phyloP scores from a whole-genome alignment of 2,888 invertebrate genomes.

The Polydrusus tereticollis region DNA sequence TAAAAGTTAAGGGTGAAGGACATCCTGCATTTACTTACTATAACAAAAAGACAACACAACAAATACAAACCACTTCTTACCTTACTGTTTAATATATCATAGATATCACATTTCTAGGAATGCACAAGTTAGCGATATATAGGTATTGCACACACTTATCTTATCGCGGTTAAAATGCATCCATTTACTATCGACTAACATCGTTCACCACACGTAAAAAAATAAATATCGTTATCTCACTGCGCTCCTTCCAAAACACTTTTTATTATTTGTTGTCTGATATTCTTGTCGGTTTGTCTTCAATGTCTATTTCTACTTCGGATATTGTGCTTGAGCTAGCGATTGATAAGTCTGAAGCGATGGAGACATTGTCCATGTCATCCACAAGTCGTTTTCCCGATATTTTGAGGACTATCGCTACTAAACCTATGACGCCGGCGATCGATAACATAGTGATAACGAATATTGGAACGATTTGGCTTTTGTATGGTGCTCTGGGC shows the following conservation, averaged over 20 bases:
- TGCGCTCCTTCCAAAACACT: background rate
- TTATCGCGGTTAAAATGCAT: constrained; percentile 34
- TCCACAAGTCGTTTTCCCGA: constrained; percentile 67
- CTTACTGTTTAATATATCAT: constrained; percentile 18
- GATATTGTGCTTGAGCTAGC: constrained; percentile 59
- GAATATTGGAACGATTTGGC: constrained; percentile 57
- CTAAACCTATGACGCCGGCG: constrained; percentile 72
- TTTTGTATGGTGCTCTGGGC: constrained; percentile 47
- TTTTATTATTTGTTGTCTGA: background rate
- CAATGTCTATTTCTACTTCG: constrained; percentile 37
- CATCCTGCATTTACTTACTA: background rate
- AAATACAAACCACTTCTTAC: background rate
- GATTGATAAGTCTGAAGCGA: constrained; percentile 60
- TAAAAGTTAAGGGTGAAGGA: background rate
- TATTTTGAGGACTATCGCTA: constrained; percentile 71
- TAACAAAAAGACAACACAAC: background rate
- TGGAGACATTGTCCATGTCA: constrained; percentile 69
- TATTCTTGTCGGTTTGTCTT: constrained; percentile 38
- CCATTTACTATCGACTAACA: constrained; percentile 12
- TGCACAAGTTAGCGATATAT: constrained; percentile 37
- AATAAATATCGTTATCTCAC: constrained; percentile 31
- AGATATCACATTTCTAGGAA: constrained; percentile 46
- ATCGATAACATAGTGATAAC: constrained; percentile 72
- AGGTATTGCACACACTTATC: background rate
- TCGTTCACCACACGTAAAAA: constrained; percentile 12